Base-by-base conservation (phyloP, 2,888 invertebrate genomes). In the Argyresthia albistria region DNA sequence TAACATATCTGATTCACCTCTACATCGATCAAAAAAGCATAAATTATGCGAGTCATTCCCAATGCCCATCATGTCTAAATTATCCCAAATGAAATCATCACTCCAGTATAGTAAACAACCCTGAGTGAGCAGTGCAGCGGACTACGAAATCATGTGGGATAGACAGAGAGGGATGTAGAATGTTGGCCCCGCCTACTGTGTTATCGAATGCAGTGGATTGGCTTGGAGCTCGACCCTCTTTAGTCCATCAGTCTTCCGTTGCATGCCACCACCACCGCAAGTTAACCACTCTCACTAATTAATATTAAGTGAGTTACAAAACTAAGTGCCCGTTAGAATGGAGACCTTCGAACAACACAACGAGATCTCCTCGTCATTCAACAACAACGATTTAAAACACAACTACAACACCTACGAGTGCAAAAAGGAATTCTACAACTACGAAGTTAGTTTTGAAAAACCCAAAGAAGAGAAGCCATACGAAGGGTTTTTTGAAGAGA, bases 181-280 rank as follows among this genome's bases (percentile, higher is more conserved):
- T 63, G 64, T 62, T 68, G 58, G 63, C 82, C 67, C 76, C 86
- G 76, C 86, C 86, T 76, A 70, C 56, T 60, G 58, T 57, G 58
- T 63, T 55, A 66, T 62, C 66, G 59, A 59, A 72, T 59, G 57
- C 70, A 65, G 73, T 72, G 25, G 78, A 84, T 83, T 84, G 84
- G 86, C 67, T 73, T 82, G 68, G 58, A 35, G 43, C 53, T 35
- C 47, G 35, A 25, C 25, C 45, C 46, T 75, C 76, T 70, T 66
- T 60, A 65, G 67, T 66, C 75, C 76, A 81, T 79, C 83, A 86
- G 86, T 86, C 80, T 77, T 70, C 75, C 73, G 65, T 59, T 67
- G 78, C 70, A 66, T 69, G 76, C 69, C 76, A 69, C 68, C 71
- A 63, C 68, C 68, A 70, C 73, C 68, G 71, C 79, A 72, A 60